These are phyloP conservation scores for Onychomys arenicola DNA, from an alignment of 2,797 vertebrate genomes.

Conservation along the genomic window DNA sequence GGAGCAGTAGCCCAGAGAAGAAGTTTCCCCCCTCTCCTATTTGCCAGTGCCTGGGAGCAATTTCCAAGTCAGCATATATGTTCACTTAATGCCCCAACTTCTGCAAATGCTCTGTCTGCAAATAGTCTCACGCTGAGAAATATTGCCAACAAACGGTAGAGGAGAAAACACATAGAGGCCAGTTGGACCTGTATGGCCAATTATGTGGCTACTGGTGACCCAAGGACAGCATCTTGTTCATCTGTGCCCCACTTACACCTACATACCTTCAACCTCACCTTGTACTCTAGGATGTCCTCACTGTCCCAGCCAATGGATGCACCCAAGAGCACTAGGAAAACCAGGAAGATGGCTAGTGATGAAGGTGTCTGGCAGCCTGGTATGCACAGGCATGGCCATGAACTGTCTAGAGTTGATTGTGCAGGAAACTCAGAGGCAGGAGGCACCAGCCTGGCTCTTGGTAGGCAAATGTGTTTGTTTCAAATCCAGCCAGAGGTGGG, in stretches of 20 bases:
- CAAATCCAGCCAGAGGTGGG: background rate
- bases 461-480: background rate
- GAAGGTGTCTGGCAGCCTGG: background rate
- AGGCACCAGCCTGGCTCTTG: background rate
- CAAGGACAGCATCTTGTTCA: background rate
- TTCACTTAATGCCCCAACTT: background rate
- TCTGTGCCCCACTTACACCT: background rate
- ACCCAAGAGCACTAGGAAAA: background rate
- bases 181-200: background rate
- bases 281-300: background rate
- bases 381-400: background rate
- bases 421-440: background rate
- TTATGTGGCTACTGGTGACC: background rate
- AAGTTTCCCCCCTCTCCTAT: fast-evolving
- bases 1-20: background rate
- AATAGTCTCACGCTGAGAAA: background rate
- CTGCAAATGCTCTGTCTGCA: background rate
- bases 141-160: background rate
- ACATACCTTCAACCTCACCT: background rate
- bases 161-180: background rate
- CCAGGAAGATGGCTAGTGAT: background rate
- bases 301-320: background rate
- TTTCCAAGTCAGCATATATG: background rate
- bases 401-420: background rate
- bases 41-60: background rate